Percentiles rank a stretch among this genome's conserved stretches.
These are phyloP conservation scores for Toxonevra muliebris DNA, from an alignment of 2,888 invertebrate genomes.

Conservation along the genomic window DNA sequence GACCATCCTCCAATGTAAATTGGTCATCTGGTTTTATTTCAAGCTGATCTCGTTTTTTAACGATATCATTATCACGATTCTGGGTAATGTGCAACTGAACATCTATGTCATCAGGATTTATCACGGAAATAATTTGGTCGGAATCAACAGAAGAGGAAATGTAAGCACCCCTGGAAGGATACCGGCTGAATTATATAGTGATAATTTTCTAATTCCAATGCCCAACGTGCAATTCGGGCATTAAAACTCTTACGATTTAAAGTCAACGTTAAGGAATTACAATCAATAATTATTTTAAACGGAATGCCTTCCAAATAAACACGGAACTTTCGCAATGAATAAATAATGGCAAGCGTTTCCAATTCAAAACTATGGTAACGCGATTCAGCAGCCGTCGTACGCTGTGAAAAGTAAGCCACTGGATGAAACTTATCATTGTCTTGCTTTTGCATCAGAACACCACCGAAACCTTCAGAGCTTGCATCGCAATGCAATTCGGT, in stretches of 20 bases:
- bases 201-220: constrained; percentile 20
- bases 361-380: constrained; percentile 33
- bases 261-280: too few relatives aligned
- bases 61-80: constrained; percentile 22
- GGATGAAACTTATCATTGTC: constrained; percentile 16
- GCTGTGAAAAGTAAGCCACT: constrained; percentile 25
- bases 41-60: constrained; percentile 5
- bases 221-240: too few relatives aligned
- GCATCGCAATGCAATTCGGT: too few relatives aligned
- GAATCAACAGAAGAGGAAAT: too few relatives aligned
- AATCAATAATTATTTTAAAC: too few relatives aligned
- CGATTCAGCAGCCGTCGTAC: constrained; percentile 9
- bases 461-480: constrained; percentile 20
- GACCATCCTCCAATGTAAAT: constrained; percentile 19
- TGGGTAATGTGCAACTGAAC: constrained; percentile 21
- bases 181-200: constrained; percentile 25
- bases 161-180: too few relatives aligned
- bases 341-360: constrained; percentile 28
- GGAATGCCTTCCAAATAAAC: too few relatives aligned
- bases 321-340: constrained; percentile 22
- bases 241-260: too few relatives aligned
- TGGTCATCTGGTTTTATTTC: too few relatives aligned
- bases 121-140: constrained; percentile 10
- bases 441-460: constrained; percentile 29
- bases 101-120: constrained; percentile 21